phyloP scores from a whole-genome alignment of 2,888 invertebrate genomes.

The Myopa testacea region DNA sequence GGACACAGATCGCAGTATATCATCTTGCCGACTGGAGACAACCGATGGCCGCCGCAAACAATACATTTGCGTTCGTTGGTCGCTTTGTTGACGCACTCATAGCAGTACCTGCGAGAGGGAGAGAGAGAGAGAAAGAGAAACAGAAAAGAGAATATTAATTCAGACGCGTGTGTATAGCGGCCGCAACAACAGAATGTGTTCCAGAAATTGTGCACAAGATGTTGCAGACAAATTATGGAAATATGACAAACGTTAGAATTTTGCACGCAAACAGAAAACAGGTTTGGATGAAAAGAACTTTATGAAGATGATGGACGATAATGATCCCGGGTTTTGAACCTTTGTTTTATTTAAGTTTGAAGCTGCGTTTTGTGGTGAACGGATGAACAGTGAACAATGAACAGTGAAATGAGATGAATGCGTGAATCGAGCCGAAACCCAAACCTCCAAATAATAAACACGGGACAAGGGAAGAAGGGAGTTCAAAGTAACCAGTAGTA shows the following conservation, averaged over 20 bases:
- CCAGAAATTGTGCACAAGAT: slow-evolving; percentile 26
- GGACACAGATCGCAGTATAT: slow-evolving; percentile 92
- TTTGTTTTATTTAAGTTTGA: background rate
- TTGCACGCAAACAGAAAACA: slow-evolving; percentile 23
- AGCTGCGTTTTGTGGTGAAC: background rate
- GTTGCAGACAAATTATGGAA: slow-evolving; percentile 8
- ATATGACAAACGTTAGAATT: background rate
- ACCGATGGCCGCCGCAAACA: slow-evolving; percentile 85
- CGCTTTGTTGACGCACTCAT: slow-evolving; percentile 93
- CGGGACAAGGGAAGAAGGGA: background rate
- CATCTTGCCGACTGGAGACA: slow-evolving; percentile 73
- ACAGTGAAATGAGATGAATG: background rate
- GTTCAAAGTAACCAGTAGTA: background rate
- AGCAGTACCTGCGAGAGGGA: slow-evolving; percentile 82
- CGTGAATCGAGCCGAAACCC: background rate
- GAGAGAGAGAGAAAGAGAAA: slow-evolving; percentile 3
- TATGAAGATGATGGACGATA: background rate
- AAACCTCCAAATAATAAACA: background rate
- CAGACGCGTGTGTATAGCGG: background rate
- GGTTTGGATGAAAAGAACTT: background rate
- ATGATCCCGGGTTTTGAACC: background rate
- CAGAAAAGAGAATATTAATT: background rate
- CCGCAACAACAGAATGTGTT: background rate
- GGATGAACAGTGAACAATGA: slow-evolving; percentile 2
- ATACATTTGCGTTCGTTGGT: slow-evolving; percentile 94